A percentile compares a stretch with the other conserved stretches of the same genome.
These are phyloP conservation scores for Xestoiulus laeticollis DNA, from an alignment of 2,888 invertebrate genomes.

Conservation along the genomic window DNA sequence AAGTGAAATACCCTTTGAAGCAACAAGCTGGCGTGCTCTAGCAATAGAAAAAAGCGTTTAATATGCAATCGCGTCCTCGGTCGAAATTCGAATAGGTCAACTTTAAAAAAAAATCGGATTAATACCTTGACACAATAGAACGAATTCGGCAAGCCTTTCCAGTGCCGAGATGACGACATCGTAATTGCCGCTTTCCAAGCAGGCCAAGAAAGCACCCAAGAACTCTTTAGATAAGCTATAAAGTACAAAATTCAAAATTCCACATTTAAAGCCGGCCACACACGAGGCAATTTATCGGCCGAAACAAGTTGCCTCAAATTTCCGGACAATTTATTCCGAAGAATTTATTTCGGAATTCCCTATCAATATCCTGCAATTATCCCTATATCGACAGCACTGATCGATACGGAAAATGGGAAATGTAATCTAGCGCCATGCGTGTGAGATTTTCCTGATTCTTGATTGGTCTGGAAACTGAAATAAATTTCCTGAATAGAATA, in stretches of 20 bases:
- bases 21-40: constrained; percentile 81
- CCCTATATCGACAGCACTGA: too few relatives aligned
- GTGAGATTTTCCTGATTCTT: too few relatives aligned
- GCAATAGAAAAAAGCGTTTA: constrained; percentile 59
- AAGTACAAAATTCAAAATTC: background rate
- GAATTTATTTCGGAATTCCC: too few relatives aligned
- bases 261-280: too few relatives aligned
- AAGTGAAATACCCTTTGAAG: constrained; percentile 83
- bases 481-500: too few relatives aligned
- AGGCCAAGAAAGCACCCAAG: constrained; percentile 80
- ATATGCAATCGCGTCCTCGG: background rate
- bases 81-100: background rate
- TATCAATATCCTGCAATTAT: too few relatives aligned
- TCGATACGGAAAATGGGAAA: too few relatives aligned
- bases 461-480: too few relatives aligned
- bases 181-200: constrained; percentile 80
- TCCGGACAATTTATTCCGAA: too few relatives aligned
- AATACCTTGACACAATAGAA: constrained; percentile 77
- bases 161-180: constrained; percentile 81
- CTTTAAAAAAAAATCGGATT: constrained; percentile 30
- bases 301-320: too few relatives aligned
- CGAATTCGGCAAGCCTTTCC: constrained; percentile 83
- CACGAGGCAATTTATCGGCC: too few relatives aligned
- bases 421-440: too few relatives aligned
- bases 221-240: constrained; percentile 69